These are phyloP conservation scores for Brenthis hecate DNA, from an alignment of 2,888 invertebrate species.

Conservation along the genomic window DNA sequence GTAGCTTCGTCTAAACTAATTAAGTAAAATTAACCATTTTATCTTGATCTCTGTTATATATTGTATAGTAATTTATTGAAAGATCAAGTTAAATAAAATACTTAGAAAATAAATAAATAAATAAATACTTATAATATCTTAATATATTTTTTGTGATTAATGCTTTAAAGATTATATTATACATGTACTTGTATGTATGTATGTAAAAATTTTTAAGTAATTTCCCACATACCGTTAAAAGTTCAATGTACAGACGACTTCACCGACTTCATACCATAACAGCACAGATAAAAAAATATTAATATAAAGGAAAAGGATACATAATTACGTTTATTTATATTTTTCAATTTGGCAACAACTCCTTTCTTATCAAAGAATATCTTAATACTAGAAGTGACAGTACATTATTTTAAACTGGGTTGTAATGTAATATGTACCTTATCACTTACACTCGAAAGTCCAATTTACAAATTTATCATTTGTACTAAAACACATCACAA, in stretches of 20 bases:
- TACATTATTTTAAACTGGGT: slow-evolving; percentile 3
- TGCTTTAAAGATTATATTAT: no score
- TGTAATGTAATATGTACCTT: slow-evolving; percentile 8
- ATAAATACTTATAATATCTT: no score
- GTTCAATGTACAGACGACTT: slow-evolving; percentile 3
- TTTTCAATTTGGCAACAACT: slow-evolving; percentile 25
- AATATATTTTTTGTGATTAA: no score
- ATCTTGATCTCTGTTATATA: no score
- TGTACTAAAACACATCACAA: slow-evolving; percentile 36
- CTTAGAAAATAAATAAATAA: no score
- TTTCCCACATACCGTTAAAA: background rate
- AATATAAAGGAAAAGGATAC: slow-evolving; percentile 6
- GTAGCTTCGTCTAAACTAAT: no score
- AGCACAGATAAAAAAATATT: slow-evolving; percentile 3
- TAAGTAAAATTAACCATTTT: no score
- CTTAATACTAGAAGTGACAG: slow-evolving; percentile 11
- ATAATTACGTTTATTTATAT: slow-evolving; percentile 11
- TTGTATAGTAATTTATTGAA: no score
- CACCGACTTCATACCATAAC: background rate
- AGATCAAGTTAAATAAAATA: no score
- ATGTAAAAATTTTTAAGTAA: no score
- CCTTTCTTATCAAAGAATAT: slow-evolving; percentile 9
- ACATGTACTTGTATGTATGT: no score
- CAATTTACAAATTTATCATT: slow-evolving; percentile 25
- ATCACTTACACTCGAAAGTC: background rate